Evolutionary conservation across 2,113 vertebrate species (phyloP), one percentile per base, ranked within the genome.

Genomic region (Brevimyrus niger): DNA sequence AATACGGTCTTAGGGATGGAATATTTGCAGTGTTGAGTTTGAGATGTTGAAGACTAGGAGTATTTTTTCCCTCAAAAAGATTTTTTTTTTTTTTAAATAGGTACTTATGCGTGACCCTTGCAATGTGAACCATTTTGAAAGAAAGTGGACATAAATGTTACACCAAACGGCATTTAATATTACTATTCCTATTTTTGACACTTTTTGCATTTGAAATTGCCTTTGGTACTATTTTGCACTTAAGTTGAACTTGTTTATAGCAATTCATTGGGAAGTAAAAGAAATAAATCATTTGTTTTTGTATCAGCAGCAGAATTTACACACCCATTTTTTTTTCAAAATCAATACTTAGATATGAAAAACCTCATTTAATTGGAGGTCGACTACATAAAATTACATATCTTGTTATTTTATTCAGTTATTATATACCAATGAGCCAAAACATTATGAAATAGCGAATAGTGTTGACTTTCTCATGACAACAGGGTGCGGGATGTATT

Each of bases 11-110:
- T 88, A 90, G 50, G 11, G 48, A 80, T 87, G 61, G 46, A 58
- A 90, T 13, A 44, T 90, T 89, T 88, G 87, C 87, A 86, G 38
- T 83, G 31, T 84, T 58, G 88, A 90, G 89, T 90, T 90, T 89
- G 89, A 90, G 44, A 53, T 86, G 76, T 51, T 42, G 38, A 84
- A 44, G 50, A 69, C 87, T 82, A 35, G 87, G 58, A 87, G 9
- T 86, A 1, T 27, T 23, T 69, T 31, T 31, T 82, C 27, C 15
- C 38, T 61, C 65, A 90, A 65, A 88, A 48, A 88, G 73, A 44
- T n/a, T n/a, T n/a, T n/a, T n/a, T n/a, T n/a, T 76, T 83, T 47
- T n/a, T 58, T 0, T 31, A 69, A 69, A 90, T 58, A 88, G 87
- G 86, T 90, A 89, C 84, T 65, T 6, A 50, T 23, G 23, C 48